Evolutionary conservation across 2,888 invertebrate genomes (phyloP).

Genomic region (Agriotes lineatus): DNA sequence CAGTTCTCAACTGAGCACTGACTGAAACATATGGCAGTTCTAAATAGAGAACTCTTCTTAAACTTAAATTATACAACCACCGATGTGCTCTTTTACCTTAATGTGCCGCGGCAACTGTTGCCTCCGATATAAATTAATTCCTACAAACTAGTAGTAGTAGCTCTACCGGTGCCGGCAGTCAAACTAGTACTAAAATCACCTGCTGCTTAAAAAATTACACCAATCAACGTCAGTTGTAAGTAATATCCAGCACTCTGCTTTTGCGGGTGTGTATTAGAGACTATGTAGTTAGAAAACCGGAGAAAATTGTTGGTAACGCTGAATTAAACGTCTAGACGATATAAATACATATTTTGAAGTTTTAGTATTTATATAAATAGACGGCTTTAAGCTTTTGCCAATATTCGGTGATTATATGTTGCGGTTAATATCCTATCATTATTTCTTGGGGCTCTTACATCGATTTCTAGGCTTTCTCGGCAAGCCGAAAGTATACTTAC

Average conservation of each 20-base stretch:
- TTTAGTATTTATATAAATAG: not conserved
- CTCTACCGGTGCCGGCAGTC: slow-evolving; percentile 13
- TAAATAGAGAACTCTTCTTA: too few species aligned
- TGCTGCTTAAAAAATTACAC: slow-evolving; percentile 53
- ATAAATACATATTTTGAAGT: slow-evolving; percentile 11
- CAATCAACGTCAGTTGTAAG: slow-evolving; percentile 37
- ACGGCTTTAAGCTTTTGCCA: not conserved
- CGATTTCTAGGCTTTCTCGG: too few species aligned
- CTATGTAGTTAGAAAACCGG: not conserved
- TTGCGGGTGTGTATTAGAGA: slow-evolving; percentile 16
- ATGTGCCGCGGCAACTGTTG: too few species aligned
- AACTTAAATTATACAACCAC: too few species aligned
- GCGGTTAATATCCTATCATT: not conserved
- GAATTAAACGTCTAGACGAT: slow-evolving; percentile 30
- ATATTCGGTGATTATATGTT: not conserved
- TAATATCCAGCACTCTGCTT: slow-evolving; percentile 42
- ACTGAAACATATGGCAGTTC: too few species aligned
- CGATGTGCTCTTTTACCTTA: too few species aligned
- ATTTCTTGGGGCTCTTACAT: not conserved
- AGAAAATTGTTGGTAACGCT: slow-evolving; percentile 21
- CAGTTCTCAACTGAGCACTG: too few species aligned
- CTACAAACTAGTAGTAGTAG: slow-evolving; percentile 23
- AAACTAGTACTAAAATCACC: slow-evolving; percentile 53
- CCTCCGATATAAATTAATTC: not conserved
- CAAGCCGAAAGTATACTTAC: too few species aligned